A percentile compares a stretch with the other conserved stretches of the same genome.
These are phyloP conservation scores for Sarcophaga carnaria DNA, from an alignment of 2,888 invertebrate genomes.

Conservation along the genomic window DNA sequence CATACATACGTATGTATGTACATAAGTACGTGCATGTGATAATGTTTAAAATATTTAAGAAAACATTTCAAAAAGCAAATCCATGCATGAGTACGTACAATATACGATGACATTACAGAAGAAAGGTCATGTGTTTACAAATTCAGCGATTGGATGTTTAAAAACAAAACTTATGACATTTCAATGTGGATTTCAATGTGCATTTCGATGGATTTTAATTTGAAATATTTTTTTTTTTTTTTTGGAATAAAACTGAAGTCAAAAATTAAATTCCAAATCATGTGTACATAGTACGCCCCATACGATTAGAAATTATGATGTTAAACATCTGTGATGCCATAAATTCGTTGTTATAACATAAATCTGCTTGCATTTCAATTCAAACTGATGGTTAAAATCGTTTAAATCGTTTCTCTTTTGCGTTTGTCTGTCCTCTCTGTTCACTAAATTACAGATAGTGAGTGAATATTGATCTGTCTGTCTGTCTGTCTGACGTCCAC, in stretches of 20 bases:
- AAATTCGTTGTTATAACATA: constrained; percentile 64
- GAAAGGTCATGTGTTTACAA: constrained; percentile 65
- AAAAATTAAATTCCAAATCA: constrained; percentile 21
- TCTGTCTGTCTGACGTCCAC: neutral
- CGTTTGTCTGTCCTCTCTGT: neutral
- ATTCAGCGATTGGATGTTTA: neutral
- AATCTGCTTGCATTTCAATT: constrained; percentile 30
- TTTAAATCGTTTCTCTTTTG: constrained; percentile 14
- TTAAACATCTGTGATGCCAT: constrained; percentile 71
- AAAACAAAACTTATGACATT: too few species aligned
- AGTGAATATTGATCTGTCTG: neutral
- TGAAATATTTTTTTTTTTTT: neutral
- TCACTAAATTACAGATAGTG: neutral
- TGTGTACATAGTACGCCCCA: neutral
- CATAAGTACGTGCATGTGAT: too few species aligned
- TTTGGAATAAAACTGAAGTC: neutral
- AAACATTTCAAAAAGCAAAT: too few species aligned
- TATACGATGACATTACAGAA: constrained; percentile 32
- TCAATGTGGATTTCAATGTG: too few species aligned
- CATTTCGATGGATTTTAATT: too few species aligned
- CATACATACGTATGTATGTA: too few species aligned
- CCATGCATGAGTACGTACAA: too few species aligned
- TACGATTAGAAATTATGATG: constrained; percentile 65
- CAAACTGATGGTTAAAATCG: constrained; percentile 18
- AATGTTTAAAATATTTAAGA: too few species aligned